These are phyloP conservation scores for Hycleus phaleratus DNA, from an alignment of 1,140 invertebrate genomes.

Conservation along the genomic window DNA sequence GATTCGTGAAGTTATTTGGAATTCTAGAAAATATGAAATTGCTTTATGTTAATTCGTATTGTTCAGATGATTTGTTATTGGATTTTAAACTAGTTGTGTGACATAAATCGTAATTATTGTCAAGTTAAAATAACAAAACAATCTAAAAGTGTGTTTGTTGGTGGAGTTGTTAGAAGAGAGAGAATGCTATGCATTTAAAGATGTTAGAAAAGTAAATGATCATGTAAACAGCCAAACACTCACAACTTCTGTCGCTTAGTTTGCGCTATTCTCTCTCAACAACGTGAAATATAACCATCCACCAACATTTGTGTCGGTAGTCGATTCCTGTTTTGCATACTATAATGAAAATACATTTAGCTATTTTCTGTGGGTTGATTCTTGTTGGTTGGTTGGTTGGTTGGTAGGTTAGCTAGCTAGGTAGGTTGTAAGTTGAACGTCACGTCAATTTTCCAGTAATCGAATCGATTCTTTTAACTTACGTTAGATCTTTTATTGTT, in stretches of 20 bases:
- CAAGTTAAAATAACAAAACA: constrained; percentile 15
- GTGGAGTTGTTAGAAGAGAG: constrained; percentile 8
- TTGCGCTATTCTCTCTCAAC: constrained; percentile 8
- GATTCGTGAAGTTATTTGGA: no score
- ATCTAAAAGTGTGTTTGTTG: constrained; percentile 21
- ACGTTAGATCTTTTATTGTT: neutral
- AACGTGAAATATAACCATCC: constrained; percentile 24
- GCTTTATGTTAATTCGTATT: no score
- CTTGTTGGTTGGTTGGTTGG: neutral
- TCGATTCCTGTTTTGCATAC: constrained; percentile 33
- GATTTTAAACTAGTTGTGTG: no score
- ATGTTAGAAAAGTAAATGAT: constrained; percentile 31
- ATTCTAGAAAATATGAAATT: no score
- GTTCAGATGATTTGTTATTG: no score
- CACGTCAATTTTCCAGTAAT: constrained; percentile 2
- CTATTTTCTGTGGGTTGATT: constrained; percentile 18
- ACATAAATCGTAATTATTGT: neutral
- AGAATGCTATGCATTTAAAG: constrained; percentile 31
- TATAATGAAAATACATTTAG: constrained; percentile 37
- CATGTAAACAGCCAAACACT: constrained; percentile 27
- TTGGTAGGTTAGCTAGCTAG: no score
- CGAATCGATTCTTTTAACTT: neutral
- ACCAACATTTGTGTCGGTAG: constrained; percentile 10
- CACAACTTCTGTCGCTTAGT: constrained; percentile 8
- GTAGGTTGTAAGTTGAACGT: neutral